phyloP scores from a whole-genome alignment of 2,797 vertebrate genomes.

The Propithecus deckenii region DNA sequence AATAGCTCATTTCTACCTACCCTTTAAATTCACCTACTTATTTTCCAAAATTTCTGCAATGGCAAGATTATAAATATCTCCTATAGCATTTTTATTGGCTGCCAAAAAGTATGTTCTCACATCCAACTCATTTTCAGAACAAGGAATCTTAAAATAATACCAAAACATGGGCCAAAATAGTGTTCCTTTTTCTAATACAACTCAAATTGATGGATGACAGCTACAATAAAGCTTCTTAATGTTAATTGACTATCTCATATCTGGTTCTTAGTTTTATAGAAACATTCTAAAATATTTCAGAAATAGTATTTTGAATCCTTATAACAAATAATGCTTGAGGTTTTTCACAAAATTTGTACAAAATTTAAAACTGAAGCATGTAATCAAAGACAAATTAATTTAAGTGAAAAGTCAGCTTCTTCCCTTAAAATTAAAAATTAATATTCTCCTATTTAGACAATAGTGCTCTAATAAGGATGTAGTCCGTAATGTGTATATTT shows the following conservation, averaged over 20 bases:
- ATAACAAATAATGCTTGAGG: neutral
- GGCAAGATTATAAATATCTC: neutral
- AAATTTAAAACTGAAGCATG: constrained; percentile 27
- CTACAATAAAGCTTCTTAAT: neutral
- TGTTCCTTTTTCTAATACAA: constrained; percentile 53
- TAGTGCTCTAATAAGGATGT: neutral
- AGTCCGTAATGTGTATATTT: neutral
- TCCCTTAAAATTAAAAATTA: neutral
- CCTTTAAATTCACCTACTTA: neutral
- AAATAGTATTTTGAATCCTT: neutral
- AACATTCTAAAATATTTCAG: constrained; percentile 10
- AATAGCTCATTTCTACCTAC: neutral
- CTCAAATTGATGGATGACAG: constrained; percentile 42
- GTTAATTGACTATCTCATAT: neutral
- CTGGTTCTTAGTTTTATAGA: neutral
- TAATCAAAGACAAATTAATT: neutral
- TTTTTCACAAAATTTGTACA: neutral
- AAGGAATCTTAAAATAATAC: constrained; percentile 56
- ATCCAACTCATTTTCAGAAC: constrained; percentile 24
- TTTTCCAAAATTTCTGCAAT: constrained; percentile 49
- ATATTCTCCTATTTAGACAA: neutral
- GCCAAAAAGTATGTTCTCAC: constrained; percentile 32
- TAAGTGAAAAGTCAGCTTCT: neutral
- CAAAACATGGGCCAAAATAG: constrained; percentile 1
- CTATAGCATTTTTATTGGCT: constrained; percentile 5